Base-by-base conservation (phyloP, 2,797 vertebrate species). In the Dipus sagitta region DNA sequence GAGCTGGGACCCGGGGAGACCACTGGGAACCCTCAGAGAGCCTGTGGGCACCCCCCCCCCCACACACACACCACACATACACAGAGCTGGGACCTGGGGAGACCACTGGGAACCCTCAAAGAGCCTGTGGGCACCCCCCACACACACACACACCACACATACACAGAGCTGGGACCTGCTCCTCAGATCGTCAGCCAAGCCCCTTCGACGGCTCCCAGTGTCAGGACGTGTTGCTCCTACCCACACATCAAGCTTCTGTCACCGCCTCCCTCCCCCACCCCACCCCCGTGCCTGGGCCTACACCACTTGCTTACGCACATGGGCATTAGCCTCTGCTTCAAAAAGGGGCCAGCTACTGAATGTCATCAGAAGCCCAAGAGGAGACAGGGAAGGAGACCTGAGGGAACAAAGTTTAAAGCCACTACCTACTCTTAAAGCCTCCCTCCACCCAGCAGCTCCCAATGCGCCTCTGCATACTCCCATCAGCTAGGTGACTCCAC, bases 271-370 rank as follows among this genome's bases (percentile, higher is more conserved):
- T n/a, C n/a, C n/a, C n/a, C n/a, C n/a, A n/a, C n/a, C n/a, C n/a
- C n/a, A n/a, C n/a, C n/a, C 1, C 24, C 0, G 5, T 0, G 0
- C 24, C 72, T 54, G 24, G 52, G 62, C n/a, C 52, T 64, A 15
- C 0, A 6, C 28, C 14, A 30, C 23, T 81, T 81, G 65, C 62
- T 74, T 30, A 30, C 4, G 38, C 3, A 21, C 4, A 12, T 34
- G 20, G 14, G 47, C 62, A 60, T 32, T 4, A 77, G 64, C 23
- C 20, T n/a, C 20, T 32, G 64, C 42, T n/a, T 42, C 26, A 58
- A 82, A 28, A 47, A 21, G 24, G 28, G 23, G 60, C 1, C 0
- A 23, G 88, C 78, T 74, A 42, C 38, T 20, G 74, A 62, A 85
- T 60, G 60, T 18, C 24, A 64, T 18, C 20, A 9, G 76, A 74